A percentile compares a stretch with the other conserved stretches of the same genome.
Evolutionary conservation across 2,888 invertebrate species (phyloP).

Genomic region (Epistrophe grossulariae): DNA sequence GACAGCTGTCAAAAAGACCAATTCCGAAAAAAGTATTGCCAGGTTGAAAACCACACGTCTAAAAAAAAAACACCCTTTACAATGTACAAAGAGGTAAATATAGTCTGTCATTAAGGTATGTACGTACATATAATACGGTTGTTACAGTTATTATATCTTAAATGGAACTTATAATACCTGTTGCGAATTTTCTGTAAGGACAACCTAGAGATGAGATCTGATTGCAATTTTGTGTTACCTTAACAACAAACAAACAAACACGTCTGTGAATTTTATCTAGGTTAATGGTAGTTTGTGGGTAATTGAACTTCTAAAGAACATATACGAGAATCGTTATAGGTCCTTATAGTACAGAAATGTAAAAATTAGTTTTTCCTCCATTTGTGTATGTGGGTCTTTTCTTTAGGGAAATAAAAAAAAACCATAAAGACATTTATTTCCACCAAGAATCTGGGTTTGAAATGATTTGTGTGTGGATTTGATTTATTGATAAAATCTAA

Average conservation of each 20-base stretch:
- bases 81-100: background rate
- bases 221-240: background rate
- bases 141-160: background rate
- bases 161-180: background rate
- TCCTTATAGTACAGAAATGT: background rate
- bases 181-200: background rate
- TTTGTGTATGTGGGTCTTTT: background rate
- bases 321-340: background rate
- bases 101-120: constrained; percentile 4
- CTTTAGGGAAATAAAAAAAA: no score
- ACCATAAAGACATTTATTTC: no score
- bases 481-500: no score
- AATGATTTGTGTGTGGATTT: no score
- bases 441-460: no score
- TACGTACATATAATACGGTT: constrained; percentile 12
- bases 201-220: background rate
- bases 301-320: background rate
- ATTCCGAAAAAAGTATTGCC: no score
- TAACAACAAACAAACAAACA: no score
- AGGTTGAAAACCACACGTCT: no score
- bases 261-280: background rate
- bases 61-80: no score
- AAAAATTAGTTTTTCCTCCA: background rate
- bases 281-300: background rate
- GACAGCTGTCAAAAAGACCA: no score